phyloP scores from a whole-genome alignment of 2,113 vertebrate genomes.

The Arizona elegans region DNA sequence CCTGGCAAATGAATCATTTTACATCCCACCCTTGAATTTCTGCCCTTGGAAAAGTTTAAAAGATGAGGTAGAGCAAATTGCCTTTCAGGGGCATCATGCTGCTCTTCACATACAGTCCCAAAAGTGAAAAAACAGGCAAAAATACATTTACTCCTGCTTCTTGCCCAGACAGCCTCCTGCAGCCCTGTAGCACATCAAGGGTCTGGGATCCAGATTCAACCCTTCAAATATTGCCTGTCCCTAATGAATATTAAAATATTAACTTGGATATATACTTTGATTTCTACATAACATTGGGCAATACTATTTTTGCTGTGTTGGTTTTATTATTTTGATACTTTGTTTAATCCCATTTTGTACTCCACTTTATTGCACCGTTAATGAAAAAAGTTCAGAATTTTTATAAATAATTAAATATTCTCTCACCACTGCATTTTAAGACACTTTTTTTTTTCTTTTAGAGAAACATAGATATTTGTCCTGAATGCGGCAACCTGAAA shows the following conservation, averaged over 20 bases:
- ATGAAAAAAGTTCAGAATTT: neutral
- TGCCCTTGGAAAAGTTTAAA: neutral
- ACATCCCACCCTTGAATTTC: neutral
- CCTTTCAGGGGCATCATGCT: neutral
- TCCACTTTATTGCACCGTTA: neutral
- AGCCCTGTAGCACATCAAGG: neutral
- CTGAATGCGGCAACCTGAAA: conserved; percentile 89
- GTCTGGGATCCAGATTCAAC: neutral
- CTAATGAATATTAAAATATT: neutral
- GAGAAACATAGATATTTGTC: conserved; percentile 88
- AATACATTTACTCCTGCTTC: neutral
- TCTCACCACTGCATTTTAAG: neutral
- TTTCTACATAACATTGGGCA: neutral
- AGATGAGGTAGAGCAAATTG: neutral
- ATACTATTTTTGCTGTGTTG: neutral
- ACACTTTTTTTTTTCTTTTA: conserved; percentile 50
- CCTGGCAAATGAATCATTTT: neutral
- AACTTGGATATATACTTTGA: neutral
- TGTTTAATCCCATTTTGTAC: neutral
- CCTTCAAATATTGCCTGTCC: neutral
- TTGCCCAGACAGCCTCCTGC: neutral
- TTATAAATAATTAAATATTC: neutral
- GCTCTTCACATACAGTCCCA: neutral
- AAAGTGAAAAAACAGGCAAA: neutral
- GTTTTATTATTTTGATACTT: neutral